Evolutionary conservation across 2,113 vertebrate species (phyloP), one percentile per base, ranked within the genome.

Genomic region (Talpa occidentalis): DNA sequence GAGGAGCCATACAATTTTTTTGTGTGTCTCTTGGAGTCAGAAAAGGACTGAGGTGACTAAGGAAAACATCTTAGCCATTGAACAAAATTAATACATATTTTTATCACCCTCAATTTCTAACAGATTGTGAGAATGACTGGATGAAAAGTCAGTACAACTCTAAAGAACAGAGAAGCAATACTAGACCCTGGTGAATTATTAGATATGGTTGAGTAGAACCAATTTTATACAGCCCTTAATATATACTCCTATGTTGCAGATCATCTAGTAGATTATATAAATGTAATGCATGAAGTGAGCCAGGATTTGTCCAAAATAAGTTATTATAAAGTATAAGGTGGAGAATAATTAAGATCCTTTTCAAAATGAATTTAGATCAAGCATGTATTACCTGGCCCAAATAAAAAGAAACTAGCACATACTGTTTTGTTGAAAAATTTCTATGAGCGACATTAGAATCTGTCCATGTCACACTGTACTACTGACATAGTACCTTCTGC

Each of bases 51-150:
- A 22, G 30, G 80, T 95, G 60, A 91, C 79, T 97, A 95, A 94
- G 79, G 74, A 77, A 94, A 97, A 80, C 40, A 93, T 94, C 22
- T 93, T 59, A 91, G 42, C 42, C 67, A 80, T 24, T 94, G 59
- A 86, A 94, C 49, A 94, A 93, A 96, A 96, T 94, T 95, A 97
- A 93, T 93, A 72, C 8, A 30, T 79, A 89, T 91, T 94, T 96
- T 94, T 95, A 95, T 93, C 42, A 78, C 93, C 1, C 26, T 93
- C 42, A 93, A 78, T 95, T 97, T 97, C 49, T 90, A 94, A 94
- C 79, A 90, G 54, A 95, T 95, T 96, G 62, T 10, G 87, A 84
- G 64, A 94, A 93, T 95, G 54, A 95, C 82, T 97, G 74, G 16
- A 83, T 84, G 72, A 85, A 91, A 96, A 94, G 93, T 89, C 60